phyloP scores from a whole-genome alignment of 1,140 invertebrate species.

The Plodia interpunctella region DNA sequence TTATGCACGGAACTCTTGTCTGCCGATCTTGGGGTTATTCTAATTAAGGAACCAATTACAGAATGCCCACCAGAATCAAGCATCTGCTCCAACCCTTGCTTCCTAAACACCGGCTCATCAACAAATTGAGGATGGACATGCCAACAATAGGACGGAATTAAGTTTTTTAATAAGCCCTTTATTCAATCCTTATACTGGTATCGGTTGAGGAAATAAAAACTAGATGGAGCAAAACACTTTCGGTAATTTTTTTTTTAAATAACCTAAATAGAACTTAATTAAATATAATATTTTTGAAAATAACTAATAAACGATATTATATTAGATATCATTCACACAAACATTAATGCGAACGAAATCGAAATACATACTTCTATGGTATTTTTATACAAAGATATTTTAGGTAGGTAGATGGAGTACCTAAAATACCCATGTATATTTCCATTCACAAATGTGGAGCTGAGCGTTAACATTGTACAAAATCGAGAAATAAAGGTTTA shows the following conservation, averaged over 20 bases:
- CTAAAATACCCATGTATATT: too few species aligned
- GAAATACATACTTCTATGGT: too few species aligned
- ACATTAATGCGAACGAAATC: too few species aligned
- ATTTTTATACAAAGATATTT: too few species aligned
- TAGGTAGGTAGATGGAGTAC: too few species aligned
- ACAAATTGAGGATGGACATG: conserved; percentile 45
- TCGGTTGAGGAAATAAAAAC: conserved; percentile 1
- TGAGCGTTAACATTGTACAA: neutral
- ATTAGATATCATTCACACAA: too few species aligned
- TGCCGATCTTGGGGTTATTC: neutral
- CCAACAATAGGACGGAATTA: conserved; percentile 37
- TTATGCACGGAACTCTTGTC: neutral
- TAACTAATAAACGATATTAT: too few species aligned
- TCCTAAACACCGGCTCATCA: conserved; percentile 36
- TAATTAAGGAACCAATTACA: conserved; percentile 22
- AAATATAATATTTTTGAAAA: too few species aligned
- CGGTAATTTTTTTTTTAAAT: too few species aligned
- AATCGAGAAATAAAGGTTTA: neutral
- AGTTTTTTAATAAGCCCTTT: conserved; percentile 23
- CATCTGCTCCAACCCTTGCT: conserved; percentile 56
- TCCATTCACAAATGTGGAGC: too few species aligned
- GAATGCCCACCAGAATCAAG: conserved; percentile 50
- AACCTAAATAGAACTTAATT: too few species aligned
- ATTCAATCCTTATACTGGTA: conserved; percentile 9
- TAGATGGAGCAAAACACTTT: conserved; percentile 18